These are phyloP conservation scores for Amaurobius ferox DNA, from an alignment of 2,888 invertebrate genomes.

Conservation along the genomic window DNA sequence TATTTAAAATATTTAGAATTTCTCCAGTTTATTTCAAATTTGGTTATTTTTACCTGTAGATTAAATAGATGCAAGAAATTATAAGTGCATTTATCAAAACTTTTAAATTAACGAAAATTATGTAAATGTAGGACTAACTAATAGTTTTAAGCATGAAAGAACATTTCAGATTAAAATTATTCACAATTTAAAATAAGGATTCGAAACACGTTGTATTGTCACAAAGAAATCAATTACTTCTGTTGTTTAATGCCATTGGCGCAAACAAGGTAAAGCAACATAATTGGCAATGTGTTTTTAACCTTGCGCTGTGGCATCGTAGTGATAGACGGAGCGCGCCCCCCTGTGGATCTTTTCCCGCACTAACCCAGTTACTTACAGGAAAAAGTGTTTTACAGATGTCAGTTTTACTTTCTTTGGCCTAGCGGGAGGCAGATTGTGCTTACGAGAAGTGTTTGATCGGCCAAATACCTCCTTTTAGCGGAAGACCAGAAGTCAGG, in stretches of 20 bases:
- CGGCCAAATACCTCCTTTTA: not conserved
- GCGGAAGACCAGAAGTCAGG: constrained; percentile 9
- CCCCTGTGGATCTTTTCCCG: constrained; percentile 36
- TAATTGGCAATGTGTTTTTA: constrained; percentile 4
- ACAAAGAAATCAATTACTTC: not conserved
- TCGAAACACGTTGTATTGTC: constrained; percentile 19
- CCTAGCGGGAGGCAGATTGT: not conserved
- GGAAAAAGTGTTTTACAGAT: constrained; percentile 60
- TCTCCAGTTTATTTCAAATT: too few species aligned
- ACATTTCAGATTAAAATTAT: too few species aligned
- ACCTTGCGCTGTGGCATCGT: constrained; percentile 41
- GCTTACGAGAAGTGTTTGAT: not conserved
- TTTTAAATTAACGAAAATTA: too few species aligned
- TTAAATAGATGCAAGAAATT: too few species aligned
- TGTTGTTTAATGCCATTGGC: not conserved
- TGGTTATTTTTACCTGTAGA: too few species aligned
- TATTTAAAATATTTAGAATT: too few species aligned
- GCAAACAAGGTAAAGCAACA: not conserved
- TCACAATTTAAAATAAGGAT: too few species aligned
- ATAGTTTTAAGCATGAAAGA: too few species aligned
- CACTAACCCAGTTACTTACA: constrained; percentile 50
- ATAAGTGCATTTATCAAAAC: too few species aligned
- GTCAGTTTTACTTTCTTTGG: constrained; percentile 25
- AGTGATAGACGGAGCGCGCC: not conserved
- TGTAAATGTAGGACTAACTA: too few species aligned